These are phyloP conservation scores for Drosophila nigrodunni DNA, from an alignment of 1,140 invertebrate genomes.

Conservation along the genomic window DNA sequence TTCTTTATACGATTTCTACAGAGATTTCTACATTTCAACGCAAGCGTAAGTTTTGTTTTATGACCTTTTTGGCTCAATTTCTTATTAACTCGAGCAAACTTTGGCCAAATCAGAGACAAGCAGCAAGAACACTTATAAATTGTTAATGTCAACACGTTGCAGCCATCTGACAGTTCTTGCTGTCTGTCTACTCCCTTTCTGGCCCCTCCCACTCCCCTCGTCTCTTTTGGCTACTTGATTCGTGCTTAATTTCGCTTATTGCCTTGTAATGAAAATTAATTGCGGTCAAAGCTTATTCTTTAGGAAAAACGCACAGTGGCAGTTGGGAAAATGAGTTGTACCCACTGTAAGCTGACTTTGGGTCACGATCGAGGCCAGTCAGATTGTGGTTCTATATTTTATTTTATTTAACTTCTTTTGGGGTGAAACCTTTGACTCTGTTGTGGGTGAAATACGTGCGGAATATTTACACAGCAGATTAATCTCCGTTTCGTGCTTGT, in stretches of 20 bases:
- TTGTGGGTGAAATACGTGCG: slow-evolving; percentile 54
- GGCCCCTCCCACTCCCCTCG: slow-evolving; percentile 1
- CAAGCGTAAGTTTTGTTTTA: slow-evolving; percentile 13
- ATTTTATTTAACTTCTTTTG: not conserved
- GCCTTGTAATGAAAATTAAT: slow-evolving; percentile 82
- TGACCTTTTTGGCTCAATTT: slow-evolving; percentile 14
- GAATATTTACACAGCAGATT: slow-evolving; percentile 73
- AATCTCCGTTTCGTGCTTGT: slow-evolving; percentile 46
- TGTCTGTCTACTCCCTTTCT: not conserved
- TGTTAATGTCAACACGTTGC: slow-evolving; percentile 65
- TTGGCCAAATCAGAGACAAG: not conserved
- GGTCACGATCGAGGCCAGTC: not conserved
- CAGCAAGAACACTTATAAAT: slow-evolving; percentile 53
- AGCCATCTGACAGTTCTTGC: not conserved
- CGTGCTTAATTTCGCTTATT: slow-evolving; percentile 80
- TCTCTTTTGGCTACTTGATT: slow-evolving; percentile 54
- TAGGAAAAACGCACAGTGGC: slow-evolving; percentile 16
- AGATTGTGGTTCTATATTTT: not conserved
- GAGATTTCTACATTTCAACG: not conserved
- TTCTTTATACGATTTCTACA: not conserved
- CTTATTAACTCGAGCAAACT: not conserved
- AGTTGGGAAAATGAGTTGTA: slow-evolving; percentile 51
- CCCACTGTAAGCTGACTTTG: slow-evolving; percentile 5
- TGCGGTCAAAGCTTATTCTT: slow-evolving; percentile 59
- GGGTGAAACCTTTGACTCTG: slow-evolving; percentile 13